phyloP scores from a whole-genome alignment of 2,797 vertebrate species.

The Crenuchus spilurus region DNA sequence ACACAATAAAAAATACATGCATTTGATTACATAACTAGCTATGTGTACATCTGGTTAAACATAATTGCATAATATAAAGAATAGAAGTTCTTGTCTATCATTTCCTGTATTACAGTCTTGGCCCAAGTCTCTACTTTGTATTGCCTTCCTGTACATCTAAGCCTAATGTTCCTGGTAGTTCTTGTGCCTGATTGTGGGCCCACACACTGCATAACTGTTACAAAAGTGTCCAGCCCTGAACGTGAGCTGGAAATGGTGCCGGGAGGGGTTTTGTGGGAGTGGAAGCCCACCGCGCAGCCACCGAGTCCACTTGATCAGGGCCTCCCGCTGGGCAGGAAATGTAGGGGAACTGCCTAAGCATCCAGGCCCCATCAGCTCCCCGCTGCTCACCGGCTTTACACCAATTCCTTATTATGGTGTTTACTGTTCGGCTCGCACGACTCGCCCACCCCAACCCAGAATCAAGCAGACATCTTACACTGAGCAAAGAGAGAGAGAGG shows the following conservation, averaged over 20 bases:
- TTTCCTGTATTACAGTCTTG: no score
- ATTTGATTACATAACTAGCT: no score
- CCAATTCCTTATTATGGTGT: conserved; percentile 92
- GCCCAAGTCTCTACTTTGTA: no score
- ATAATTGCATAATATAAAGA: no score
- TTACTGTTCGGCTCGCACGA: conserved; percentile 90
- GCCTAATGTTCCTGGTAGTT: no score
- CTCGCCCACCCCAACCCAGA: conserved; percentile 71
- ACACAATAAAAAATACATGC: no score
- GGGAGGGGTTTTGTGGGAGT: conserved; percentile 76
- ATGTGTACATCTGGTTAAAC: no score
- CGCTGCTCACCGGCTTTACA: conserved; percentile 90
- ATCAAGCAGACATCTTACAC: conserved; percentile 51
- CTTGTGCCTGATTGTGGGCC: no score
- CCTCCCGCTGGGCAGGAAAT: conserved; percentile 93
- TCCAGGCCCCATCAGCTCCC: conserved; percentile 88
- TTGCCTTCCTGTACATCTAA: no score
- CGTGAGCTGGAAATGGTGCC: conserved; percentile 66
- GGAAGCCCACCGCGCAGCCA: conserved; percentile 69
- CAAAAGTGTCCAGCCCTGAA: conserved; percentile 72
- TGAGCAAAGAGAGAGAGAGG: conserved; percentile 32
- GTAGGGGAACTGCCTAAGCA: conserved; percentile 91
- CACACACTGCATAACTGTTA: neutral
- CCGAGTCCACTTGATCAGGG: conserved; percentile 82
- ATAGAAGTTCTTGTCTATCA: no score